Base-by-base conservation (phyloP, 2,797 vertebrate genomes). In the Coendou prehensilis region DNA sequence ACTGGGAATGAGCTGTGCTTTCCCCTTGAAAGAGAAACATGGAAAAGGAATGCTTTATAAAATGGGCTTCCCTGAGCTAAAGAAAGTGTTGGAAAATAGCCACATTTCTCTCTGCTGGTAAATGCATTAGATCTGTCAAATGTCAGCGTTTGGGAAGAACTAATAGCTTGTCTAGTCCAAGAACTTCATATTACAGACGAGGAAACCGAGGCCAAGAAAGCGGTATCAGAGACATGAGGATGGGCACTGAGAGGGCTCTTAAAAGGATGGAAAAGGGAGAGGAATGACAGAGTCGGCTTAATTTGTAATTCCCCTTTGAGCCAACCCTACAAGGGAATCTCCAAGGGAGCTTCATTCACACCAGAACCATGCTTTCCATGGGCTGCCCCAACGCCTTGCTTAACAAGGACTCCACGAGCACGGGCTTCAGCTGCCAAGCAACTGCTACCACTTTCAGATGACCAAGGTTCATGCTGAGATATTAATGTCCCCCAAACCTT, bases 51-150 rank as follows among this genome's bases (percentile, higher is more conserved):
- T 61, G 69, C 81, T 64, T 56, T 47, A 81, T 59, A 89, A 96
- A 89, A 85, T 81, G 61, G 45, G 59, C 56, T 94, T 92, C 71
- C 56, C 33, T 37, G 89, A 95, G 95, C 67, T 75, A 89, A 94
- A 93, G 50, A 78, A 92, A 96, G 84, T 69, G 45, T 57, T 85
- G 52, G 94, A 88, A 95, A 96, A 78, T 59, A 91, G 84, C 76
- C 87, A 57, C 79, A 84, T 91, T 78, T 45, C 20, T 92, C 63
- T 93, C 26, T 57, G 89, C 56, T 95, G 76, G 73, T 45, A 95
- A 89, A 79, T 91, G 30, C 57, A 95, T 87, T 93, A 78, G 80
- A 89, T 71, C 73, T 79, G 63, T 71, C 73, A 75, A 76, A 64
- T 91, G 59, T 67, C 67, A 86, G 80, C 50, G 26, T 92, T 91